Evolutionary conservation across 2,113 vertebrate species (phyloP).

Genomic region (Chiloscyllium plagiosum): DNA sequence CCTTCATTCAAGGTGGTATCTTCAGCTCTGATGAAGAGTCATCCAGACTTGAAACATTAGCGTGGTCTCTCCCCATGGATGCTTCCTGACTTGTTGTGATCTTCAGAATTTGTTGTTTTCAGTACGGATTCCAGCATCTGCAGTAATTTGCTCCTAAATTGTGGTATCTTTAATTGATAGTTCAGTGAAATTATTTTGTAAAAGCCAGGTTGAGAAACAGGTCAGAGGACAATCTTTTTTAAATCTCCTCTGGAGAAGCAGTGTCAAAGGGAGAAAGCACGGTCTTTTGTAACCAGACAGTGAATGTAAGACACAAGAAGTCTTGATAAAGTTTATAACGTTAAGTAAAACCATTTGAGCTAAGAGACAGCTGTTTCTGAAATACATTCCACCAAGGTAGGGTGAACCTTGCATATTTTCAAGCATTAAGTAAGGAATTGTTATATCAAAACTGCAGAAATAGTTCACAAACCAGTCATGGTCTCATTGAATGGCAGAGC

Average conservation of each 20-base stretch:
- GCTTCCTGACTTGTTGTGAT: too few relatives aligned
- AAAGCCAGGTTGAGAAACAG: not conserved
- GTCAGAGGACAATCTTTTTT: not conserved
- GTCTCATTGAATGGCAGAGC: too few relatives aligned
- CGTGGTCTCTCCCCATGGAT: too few relatives aligned
- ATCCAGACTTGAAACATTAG: too few relatives aligned
- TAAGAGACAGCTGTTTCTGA: not conserved
- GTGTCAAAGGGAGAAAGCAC: too few relatives aligned
- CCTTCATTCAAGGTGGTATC: not conserved
- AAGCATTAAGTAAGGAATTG: not conserved
- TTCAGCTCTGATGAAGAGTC: not conserved
- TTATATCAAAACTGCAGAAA: too few relatives aligned
- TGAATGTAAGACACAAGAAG: too few relatives aligned
- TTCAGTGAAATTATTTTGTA: not conserved
- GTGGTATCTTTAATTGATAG: not conserved
- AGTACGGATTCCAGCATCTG: too few relatives aligned
- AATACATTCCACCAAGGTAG: not conserved
- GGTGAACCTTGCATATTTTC: not conserved
- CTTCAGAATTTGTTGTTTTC: too few relatives aligned
- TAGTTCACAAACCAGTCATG: too few relatives aligned
- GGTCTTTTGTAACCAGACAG: not conserved
- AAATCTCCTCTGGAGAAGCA: not conserved
- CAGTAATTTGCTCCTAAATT: too few relatives aligned
- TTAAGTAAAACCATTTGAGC: not conserved
- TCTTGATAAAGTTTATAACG: not conserved